A percentile compares a stretch with the other conserved stretches of the same genome.
Conservation (phyloP, 2,888 invertebrate genomes). For the Ennomos fuscantarius region DNA sequence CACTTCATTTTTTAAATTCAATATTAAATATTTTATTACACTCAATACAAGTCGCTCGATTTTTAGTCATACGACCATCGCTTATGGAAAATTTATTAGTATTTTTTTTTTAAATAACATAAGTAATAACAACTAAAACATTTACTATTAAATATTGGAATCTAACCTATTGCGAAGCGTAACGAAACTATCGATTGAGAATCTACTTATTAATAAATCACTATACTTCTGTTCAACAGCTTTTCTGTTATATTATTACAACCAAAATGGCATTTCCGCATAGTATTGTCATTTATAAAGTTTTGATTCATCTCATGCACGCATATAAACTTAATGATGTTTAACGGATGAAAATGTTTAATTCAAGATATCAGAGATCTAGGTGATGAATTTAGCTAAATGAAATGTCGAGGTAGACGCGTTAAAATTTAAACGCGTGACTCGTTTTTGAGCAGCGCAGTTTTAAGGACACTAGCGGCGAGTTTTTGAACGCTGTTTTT, state of each 20-base stretch:
- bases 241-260: slow-evolving; percentile 55
- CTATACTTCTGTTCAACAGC: slow-evolving; percentile 59
- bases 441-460: too few relatives aligned
- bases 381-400: too few relatives aligned
- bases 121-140: slow-evolving; percentile 64
- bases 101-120: slow-evolving; percentile 50
- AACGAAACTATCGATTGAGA: slow-evolving; percentile 73
- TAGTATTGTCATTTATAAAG: slow-evolving; percentile 7
- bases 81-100: slow-evolving; percentile 46
- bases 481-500: too few relatives aligned
- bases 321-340: too few relatives aligned
- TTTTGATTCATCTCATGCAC: slow-evolving; percentile 22
- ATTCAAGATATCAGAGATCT: too few relatives aligned
- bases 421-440: too few relatives aligned
- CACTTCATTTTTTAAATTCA: slow-evolving; percentile 53
- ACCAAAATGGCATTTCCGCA: slow-evolving; percentile 54
- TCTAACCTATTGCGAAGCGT: slow-evolving; percentile 73
- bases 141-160: slow-evolving; percentile 64
- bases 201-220: slow-evolving; percentile 71
- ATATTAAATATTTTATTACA: slow-evolving; percentile 65
- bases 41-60: slow-evolving; percentile 59
- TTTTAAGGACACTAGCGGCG: too few relatives aligned
- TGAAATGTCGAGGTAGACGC: too few relatives aligned
- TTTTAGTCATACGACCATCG: slow-evolving; percentile 46
- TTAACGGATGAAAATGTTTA: too few relatives aligned